phyloP scores from a whole-genome alignment of 2,888 invertebrate species.

The Trichogramma evanescens region DNA sequence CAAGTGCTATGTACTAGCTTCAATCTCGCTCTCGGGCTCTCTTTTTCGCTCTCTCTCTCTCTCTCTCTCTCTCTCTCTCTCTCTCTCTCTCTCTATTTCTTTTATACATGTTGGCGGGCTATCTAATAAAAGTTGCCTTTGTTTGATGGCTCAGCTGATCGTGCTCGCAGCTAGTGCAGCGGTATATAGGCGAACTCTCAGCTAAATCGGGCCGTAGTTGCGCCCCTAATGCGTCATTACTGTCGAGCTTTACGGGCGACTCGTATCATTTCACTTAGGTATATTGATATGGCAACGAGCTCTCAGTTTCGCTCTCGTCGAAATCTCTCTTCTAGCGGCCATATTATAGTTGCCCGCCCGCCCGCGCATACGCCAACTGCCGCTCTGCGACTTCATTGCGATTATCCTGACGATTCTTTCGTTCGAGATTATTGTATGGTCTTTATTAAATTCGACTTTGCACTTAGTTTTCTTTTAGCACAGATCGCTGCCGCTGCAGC shows the following conservation, averaged over 20 bases:
- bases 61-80: constrained; percentile 26
- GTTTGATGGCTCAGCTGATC: constrained; percentile 48
- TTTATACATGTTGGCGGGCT: constrained; percentile 32
- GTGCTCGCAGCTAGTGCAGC: constrained; percentile 36
- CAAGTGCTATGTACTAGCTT: constrained; percentile 19
- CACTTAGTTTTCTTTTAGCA: constrained; percentile 9
- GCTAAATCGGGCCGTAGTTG: background rate
- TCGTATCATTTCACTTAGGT: constrained; percentile 50
- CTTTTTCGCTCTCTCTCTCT: constrained; percentile 23
- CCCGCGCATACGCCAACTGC: background rate
- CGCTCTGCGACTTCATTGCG: background rate
- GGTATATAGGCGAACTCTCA: background rate
- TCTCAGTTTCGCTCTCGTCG: constrained; percentile 23
- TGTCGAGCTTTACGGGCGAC: constrained; percentile 46
- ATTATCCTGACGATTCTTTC: background rate
- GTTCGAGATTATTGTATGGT: constrained; percentile 21
- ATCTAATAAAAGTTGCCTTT: constrained; percentile 47
- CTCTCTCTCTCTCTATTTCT: constrained; percentile 27
- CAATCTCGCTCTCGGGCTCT: background rate
- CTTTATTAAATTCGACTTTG: constrained; percentile 23
- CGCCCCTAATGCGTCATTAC: constrained; percentile 50
- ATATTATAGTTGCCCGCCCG: background rate
- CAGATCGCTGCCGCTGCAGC: too few relatives aligned
- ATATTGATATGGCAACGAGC: constrained; percentile 49
- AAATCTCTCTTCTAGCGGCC: background rate